phyloP scores from a whole-genome alignment of 2,888 invertebrate species.

The Dicranocentrus wangi region DNA sequence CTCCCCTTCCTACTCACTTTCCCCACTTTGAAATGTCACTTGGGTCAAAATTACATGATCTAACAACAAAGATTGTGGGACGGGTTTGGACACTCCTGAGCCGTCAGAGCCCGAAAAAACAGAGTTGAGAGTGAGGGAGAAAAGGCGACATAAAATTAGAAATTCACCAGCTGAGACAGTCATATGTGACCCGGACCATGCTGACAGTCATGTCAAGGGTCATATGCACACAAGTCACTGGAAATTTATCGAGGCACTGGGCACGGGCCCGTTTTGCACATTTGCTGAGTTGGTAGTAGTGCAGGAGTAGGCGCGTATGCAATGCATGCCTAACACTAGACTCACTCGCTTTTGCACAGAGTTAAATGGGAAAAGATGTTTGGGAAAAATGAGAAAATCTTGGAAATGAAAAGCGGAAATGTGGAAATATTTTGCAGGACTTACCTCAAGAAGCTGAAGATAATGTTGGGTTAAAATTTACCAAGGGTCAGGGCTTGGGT shows the following conservation, averaged over 20 bases:
- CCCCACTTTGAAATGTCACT: slow-evolving; percentile 1
- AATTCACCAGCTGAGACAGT: slow-evolving; percentile 21
- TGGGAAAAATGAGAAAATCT: slow-evolving; percentile 27
- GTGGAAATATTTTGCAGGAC: slow-evolving; percentile 14
- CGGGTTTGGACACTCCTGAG: slow-evolving; percentile 49
- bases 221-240: background rate
- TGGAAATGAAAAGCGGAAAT: slow-evolving; percentile 3
- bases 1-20: slow-evolving; percentile 11
- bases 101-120: slow-evolving; percentile 26
- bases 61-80: background rate
- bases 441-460: slow-evolving; percentile 40
- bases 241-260: background rate
- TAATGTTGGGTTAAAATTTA: background rate
- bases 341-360: slow-evolving; percentile 40
- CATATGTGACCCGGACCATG: slow-evolving; percentile 14
- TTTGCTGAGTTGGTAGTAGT: background rate
- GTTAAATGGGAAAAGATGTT: slow-evolving; percentile 40
- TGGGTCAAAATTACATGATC: slow-evolving; percentile 23
- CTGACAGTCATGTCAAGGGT: slow-evolving; percentile 5
- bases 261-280: background rate
- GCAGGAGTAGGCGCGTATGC: background rate
- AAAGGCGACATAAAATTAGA: background rate
- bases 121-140: background rate
- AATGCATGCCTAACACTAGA: background rate
- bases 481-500: slow-evolving; percentile 54